Percentiles rank a stretch among this genome's conserved stretches.
These are phyloP conservation scores for Trichogramma dendrolimi DNA, from an alignment of 2,888 invertebrate genomes.

Conservation along the genomic window DNA sequence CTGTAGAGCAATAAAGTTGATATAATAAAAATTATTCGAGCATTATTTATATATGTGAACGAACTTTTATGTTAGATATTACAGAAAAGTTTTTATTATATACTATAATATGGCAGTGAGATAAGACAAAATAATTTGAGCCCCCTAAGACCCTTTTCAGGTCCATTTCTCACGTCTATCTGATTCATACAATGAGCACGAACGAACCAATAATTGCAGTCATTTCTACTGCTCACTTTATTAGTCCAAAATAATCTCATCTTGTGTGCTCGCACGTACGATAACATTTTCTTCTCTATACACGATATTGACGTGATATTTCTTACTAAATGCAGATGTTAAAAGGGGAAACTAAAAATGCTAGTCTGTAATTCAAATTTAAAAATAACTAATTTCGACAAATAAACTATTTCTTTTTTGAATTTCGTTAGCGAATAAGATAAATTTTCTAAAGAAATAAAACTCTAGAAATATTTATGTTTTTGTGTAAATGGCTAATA, in stretches of 20 bases:
- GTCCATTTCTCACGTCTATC: conserved; percentile 4
- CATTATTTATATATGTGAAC: too few relatives aligned
- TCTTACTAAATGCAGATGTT: background rate
- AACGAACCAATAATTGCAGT: conserved; percentile 48
- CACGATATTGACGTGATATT: background rate
- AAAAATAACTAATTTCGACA: too few relatives aligned
- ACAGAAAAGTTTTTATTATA: too few relatives aligned
- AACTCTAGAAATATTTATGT: too few relatives aligned
- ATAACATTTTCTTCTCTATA: conserved; percentile 19
- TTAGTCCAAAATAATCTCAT: conserved; percentile 47
- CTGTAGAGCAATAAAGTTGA: too few relatives aligned
- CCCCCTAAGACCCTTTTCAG: conserved; percentile 25
- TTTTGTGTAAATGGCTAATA: too few relatives aligned
- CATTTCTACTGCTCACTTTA: conserved; percentile 48
- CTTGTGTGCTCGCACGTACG: conserved; percentile 43
- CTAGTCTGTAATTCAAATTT: background rate
- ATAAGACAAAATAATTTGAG: conserved; percentile 21
- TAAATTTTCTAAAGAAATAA: too few relatives aligned
- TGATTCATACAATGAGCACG: conserved; percentile 40
- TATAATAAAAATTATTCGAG: too few relatives aligned
- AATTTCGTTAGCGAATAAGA: too few relatives aligned
- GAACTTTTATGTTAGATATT: too few relatives aligned
- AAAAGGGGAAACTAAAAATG: background rate
- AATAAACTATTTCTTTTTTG: too few relatives aligned
- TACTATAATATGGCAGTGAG: conserved; percentile 33